Conservation (phyloP, 2,888 invertebrate species). For the Tetranychus piercei region DNA sequence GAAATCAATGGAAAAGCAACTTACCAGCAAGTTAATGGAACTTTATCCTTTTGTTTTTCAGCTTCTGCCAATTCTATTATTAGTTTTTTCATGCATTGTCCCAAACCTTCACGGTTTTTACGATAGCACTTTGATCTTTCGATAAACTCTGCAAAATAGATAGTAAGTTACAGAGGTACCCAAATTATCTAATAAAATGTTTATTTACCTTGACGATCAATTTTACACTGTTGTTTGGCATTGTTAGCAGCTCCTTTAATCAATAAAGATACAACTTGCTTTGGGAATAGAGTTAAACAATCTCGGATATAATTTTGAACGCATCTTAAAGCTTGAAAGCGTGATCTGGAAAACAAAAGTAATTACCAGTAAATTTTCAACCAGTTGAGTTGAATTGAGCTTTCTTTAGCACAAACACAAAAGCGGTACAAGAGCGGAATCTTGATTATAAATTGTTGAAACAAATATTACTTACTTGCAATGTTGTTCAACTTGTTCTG, state of each 20-base stretch:
- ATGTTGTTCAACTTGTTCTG: neutral
- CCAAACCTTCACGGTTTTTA: constrained; percentile 3
- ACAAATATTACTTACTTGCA: constrained; percentile 7
- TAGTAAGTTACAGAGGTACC: neutral
- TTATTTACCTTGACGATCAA: neutral
- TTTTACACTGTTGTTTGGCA: constrained; percentile 3
- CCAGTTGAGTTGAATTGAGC: too few relatives aligned
- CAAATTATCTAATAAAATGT: neutral
- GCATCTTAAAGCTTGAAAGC: constrained; percentile 11
- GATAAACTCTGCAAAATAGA: neutral
- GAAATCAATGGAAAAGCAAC: neutral
- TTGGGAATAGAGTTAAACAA: constrained; percentile 4
- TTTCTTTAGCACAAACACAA: neutral
- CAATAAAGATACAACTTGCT: constrained; percentile 4
- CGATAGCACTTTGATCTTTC: neutral
- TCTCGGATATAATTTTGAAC: constrained; percentile 12
- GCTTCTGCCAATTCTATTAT: neutral
- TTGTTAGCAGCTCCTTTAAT: constrained; percentile 5
- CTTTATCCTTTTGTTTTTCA: neutral
- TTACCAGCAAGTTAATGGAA: constrained; percentile 3
- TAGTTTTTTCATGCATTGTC: neutral
- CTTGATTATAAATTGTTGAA: neutral
- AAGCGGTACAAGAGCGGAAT: neutral
- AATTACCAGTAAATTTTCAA: neutral
- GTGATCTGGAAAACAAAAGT: neutral